Conservation (phyloP, 1,140 invertebrate species). For the Bombus haemorrhoidalis region DNA sequence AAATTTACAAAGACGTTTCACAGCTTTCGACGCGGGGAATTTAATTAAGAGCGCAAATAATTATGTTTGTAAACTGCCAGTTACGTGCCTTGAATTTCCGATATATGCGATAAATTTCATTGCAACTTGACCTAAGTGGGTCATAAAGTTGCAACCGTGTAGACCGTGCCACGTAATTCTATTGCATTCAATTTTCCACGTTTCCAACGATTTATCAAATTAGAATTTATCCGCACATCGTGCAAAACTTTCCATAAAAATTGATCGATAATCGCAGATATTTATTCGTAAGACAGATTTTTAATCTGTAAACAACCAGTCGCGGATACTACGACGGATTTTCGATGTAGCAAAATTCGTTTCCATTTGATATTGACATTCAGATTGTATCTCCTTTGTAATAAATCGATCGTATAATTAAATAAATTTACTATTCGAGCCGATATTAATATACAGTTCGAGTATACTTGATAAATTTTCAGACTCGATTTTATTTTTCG, state of each 20-base stretch:
- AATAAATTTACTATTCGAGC: too few relatives aligned
- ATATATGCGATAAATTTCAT: background rate
- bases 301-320: too few relatives aligned
- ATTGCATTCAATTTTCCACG: background rate
- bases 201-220: background rate
- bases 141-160: background rate
- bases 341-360: too few relatives aligned
- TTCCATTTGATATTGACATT: too few relatives aligned
- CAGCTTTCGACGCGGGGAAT: fast-evolving
- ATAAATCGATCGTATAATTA: too few relatives aligned
- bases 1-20: background rate
- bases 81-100: background rate
- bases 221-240: background rate
- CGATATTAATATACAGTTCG: too few relatives aligned
- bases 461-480: too few relatives aligned
- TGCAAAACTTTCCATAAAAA: background rate
- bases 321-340: too few relatives aligned
- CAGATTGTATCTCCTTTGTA: too few relatives aligned
- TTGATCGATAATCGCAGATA: background rate
- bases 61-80: background rate
- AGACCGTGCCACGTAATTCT: background rate
- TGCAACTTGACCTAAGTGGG: too few relatives aligned
- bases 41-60: background rate
- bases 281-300: too few relatives aligned
- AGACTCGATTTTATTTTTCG: too few relatives aligned